Conservation (phyloP, 2,797 vertebrate genomes). For the Mionectes olivaceus region DNA sequence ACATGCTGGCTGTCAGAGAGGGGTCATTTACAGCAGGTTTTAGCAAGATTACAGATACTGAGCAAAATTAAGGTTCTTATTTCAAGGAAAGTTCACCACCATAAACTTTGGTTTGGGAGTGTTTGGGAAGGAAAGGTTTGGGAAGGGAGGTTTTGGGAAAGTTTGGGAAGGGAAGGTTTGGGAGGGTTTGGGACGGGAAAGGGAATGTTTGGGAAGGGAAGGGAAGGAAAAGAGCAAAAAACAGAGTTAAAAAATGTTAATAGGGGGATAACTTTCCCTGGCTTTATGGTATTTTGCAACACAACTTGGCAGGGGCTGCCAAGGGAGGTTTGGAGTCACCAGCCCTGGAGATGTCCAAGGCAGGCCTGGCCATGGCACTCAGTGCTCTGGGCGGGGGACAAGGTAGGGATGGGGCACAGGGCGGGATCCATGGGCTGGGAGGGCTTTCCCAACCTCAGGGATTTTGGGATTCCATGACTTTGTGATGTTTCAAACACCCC, state of each 20-base stretch:
- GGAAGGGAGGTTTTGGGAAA: no score
- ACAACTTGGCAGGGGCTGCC: background rate
- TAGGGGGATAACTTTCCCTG: background rate
- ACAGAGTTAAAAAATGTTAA: no score
- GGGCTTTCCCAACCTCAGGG: background rate
- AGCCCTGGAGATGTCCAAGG: background rate
- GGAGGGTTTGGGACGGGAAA: no score
- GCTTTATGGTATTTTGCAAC: background rate
- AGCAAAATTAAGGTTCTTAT: background rate
- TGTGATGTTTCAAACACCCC: background rate
- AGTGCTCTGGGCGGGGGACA: background rate
- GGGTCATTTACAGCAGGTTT: background rate
- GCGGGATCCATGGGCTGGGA: background rate
- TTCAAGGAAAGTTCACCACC: background rate
- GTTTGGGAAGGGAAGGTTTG: no score
- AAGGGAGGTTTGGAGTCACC: background rate
- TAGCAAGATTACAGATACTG: background rate
- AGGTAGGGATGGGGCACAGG: background rate
- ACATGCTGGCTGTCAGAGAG: background rate
- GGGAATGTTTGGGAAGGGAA: no score
- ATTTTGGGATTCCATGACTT: background rate
- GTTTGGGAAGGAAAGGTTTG: no score
- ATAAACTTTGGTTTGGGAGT: background rate
- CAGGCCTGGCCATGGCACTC: background rate
- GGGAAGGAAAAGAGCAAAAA: no score